Base-by-base conservation (phyloP, 2,797 vertebrate species). In the Synaphobranchus kaupii region DNA sequence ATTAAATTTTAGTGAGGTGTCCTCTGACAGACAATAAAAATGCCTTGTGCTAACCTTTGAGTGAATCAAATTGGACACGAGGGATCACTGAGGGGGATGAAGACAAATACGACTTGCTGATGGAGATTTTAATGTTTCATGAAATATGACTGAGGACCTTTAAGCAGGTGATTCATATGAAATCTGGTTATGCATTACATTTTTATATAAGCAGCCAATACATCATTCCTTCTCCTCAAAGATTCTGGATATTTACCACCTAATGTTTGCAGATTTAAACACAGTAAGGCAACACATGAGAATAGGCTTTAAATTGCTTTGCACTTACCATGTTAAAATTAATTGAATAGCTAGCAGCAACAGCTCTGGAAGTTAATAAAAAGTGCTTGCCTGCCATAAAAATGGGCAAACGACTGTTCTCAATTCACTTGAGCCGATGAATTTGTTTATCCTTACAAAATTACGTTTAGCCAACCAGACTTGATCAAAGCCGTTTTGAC, bases 101-200 rank as follows among this genome's bases (percentile, higher is more conserved):
- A 81, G 20, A 81, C 47, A 81, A 81, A 81, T 81, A 81, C 10
- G 78, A 80, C 44, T 48, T 48, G 78, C 78, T 81, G 44, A 81
- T 81, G 10, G 25, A 81, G 44, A 22, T 81, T n/a, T 80, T 80
- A 47, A 80, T 20, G 76, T 47, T 80, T 47, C 15, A 80, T 80
- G 76, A 80, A 80, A 80, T 80, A 48, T 80, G 76, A 47, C 44
- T 48, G 76, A 80, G 22, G 31, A 48, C 76, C 76, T 80, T 48
- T 80, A 80, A 47, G 25, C 17, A 80, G 47, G 20, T 80, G 76
- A 39, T 68, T n/a, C 63, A 68, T 28, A 68, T 68, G 39, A 80
- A 20, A 76, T 76, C 17, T 80, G 76, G 39, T 25, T 47, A 48
- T 47, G 76, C 17, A 22, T 25, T 25, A 7, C 44, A 22, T 22